Base-by-base conservation (phyloP, 2,797 vertebrate genomes). In the Lithobates pipiens region DNA sequence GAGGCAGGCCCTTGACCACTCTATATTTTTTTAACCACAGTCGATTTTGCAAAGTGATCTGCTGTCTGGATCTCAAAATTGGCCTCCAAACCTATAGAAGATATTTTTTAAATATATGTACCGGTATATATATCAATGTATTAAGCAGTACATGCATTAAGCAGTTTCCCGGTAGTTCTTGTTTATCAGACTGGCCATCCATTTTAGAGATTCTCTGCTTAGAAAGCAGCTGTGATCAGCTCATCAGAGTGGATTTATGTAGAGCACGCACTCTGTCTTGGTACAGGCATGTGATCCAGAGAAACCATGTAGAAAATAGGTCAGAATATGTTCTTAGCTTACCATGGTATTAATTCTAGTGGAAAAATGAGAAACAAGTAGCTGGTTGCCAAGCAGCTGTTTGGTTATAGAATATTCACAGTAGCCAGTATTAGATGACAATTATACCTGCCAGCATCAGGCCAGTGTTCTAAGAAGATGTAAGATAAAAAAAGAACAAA, bases 271-370 rank as follows among this genome's bases (percentile, higher is more conserved):
- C 23, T 65, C 61, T n/a, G 65, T 67, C 65, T 29, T 67, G 65
- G 25, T 67, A n/a, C 65, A 42, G 46, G 54, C 68, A 74, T 10
- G 57, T 85, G 83, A 85, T 74, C 69, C 54, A 29, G 13, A 57
- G 15, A 79, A 46, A 67, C 54, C 44, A 76, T 42, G 68, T 57
- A 23, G 65, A 57, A 85, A 79, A 67, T 79, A 85, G 83, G 83
- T 78, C 83, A 84, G 25, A 39, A 72, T 61, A 65, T 71, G 68
- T 42, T 68, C 44, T 25, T 50, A 39, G 67, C 63, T 84, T 84
- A 78, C 75, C 75, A 70, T 84, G 27, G 39, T 84, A 61, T 61
- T 77, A 77, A 77, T 50, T 54, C 29, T 29, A 54, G 63, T 68
- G 73, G 65, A 36, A 77, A 74, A 61, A 23, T 23, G 1, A 61